A percentile compares a stretch with the other conserved stretches of the same genome.
Evolutionary conservation across 2,888 invertebrate genomes (phyloP).

Genomic region (Gari tellinella): DNA sequence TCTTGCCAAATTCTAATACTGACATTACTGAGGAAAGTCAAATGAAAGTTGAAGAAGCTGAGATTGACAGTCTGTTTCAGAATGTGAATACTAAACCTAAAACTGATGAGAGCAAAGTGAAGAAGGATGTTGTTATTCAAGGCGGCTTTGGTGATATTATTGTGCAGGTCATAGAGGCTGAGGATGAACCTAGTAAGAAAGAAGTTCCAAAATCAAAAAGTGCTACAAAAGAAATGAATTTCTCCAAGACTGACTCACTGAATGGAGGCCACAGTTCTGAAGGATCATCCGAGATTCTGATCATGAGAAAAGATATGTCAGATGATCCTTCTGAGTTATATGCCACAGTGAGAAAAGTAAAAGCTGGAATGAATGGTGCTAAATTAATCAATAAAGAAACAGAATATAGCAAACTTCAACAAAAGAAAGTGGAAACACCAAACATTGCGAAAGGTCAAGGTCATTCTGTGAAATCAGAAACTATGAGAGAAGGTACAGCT

Average conservation of each 20-base stretch:
- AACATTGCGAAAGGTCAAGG: too few relatives aligned
- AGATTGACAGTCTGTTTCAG: slow-evolving; percentile 7
- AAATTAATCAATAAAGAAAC: neutral
- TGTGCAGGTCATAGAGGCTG: neutral
- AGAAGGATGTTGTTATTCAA: neutral
- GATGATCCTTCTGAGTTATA: slow-evolving; percentile 35
- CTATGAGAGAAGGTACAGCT: too few relatives aligned
- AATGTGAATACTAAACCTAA: neutral
- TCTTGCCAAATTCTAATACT: slow-evolving; percentile 26
- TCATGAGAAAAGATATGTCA: neutral
- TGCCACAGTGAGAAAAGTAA: slow-evolving; percentile 50
- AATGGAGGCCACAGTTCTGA: neutral
- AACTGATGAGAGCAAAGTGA: neutral
- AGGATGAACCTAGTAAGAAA: neutral
- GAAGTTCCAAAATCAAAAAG: too few relatives aligned
- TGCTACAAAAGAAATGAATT: neutral
- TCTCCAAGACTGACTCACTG: neutral
- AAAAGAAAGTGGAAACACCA: too few relatives aligned
- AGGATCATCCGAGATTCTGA: neutral
- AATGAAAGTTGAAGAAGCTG: neutral
- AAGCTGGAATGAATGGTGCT: slow-evolving; percentile 1
- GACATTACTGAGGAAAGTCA: slow-evolving; percentile 3
- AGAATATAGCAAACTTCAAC: neutral
- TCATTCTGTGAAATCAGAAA: too few relatives aligned
- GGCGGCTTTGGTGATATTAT: neutral